A percentile compares a stretch with the other conserved stretches of the same genome.
Evolutionary conservation across 2,888 invertebrate genomes (phyloP).

Genomic region (Nomada fucata): DNA sequence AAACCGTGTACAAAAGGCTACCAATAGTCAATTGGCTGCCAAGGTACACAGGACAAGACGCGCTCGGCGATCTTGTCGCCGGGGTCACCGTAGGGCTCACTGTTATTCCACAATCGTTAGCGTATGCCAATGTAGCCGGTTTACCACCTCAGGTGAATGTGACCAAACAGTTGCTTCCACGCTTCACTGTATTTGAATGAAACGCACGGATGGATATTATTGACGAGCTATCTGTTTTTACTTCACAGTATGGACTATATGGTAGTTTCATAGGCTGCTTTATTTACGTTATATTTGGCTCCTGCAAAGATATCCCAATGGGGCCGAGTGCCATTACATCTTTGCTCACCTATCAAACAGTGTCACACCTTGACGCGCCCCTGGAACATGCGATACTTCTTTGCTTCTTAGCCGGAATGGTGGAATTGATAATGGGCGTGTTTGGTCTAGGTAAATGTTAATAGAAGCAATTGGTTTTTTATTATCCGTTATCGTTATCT

Average conservation of each 20-base stretch:
- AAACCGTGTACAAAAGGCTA: constrained; percentile 89
- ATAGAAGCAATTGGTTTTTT: neutral
- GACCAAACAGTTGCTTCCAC: neutral
- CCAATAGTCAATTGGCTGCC: constrained; percentile 93
- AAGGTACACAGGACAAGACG: constrained; percentile 89
- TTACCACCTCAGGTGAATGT: constrained; percentile 87
- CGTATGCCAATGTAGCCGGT: constrained; percentile 92
- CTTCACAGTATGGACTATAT: constrained; percentile 93
- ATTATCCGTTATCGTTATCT: neutral
- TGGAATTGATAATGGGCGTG: constrained; percentile 92
- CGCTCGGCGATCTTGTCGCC: constrained; percentile 94
- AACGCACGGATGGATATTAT: neutral
- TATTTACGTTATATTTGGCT: constrained; percentile 95
- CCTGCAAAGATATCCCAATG: constrained; percentile 96
- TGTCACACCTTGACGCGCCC: constrained; percentile 87
- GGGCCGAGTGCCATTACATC: constrained; percentile 97
- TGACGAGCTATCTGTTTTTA: constrained; percentile 13
- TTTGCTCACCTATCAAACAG: constrained; percentile 92
- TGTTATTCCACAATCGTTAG: constrained; percentile 95
- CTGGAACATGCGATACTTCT: constrained; percentile 90
- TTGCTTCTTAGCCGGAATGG: constrained; percentile 90
- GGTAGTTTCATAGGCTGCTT: constrained; percentile 97
- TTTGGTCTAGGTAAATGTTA: constrained; percentile 89
- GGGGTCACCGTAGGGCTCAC: constrained; percentile 97
- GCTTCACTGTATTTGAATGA: neutral